A percentile compares a stretch with the other conserved stretches of the same genome.
These are phyloP conservation scores for Drosophila nikananu DNA, from an alignment of 1,140 invertebrate genomes.

Conservation along the genomic window DNA sequence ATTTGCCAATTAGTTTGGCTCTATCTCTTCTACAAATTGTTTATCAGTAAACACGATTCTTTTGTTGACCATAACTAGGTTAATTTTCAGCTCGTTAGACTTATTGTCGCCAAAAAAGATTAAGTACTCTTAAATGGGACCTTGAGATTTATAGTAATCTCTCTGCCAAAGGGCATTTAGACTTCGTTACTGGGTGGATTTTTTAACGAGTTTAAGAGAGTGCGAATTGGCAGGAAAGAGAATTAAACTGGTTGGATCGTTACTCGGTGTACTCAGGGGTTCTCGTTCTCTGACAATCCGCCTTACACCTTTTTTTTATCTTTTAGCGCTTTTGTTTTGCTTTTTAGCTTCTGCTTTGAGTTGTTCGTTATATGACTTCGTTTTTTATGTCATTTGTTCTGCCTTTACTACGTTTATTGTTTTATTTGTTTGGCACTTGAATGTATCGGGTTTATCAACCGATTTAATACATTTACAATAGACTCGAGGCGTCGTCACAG, in stretches of 20 bases:
- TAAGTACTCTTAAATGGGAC: background rate
- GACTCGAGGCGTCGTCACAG: slow-evolving; percentile 1
- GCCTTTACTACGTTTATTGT: slow-evolving; percentile 22
- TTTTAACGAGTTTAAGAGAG: slow-evolving; percentile 6
- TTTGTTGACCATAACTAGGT: slow-evolving; percentile 27
- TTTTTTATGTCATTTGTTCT: slow-evolving; percentile 6
- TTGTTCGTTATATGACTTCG: slow-evolving; percentile 20
- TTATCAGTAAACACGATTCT: slow-evolving; percentile 26
- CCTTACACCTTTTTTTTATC: slow-evolving; percentile 40
- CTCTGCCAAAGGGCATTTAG: slow-evolving; percentile 32
- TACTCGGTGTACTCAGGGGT: slow-evolving; percentile 17
- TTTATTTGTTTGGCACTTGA: slow-evolving; percentile 60
- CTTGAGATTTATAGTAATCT: background rate
- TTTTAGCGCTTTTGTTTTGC: slow-evolving; percentile 73
- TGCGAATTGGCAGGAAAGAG: slow-evolving; percentile 8
- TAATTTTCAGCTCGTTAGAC: slow-evolving; percentile 39
- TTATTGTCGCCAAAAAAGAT: slow-evolving; percentile 24
- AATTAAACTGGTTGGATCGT: slow-evolving; percentile 41
- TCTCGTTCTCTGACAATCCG: slow-evolving; percentile 25
- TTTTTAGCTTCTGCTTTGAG: slow-evolving; percentile 59
- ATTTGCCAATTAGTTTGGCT: slow-evolving; percentile 19
- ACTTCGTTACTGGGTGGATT: slow-evolving; percentile 9
- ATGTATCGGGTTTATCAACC: slow-evolving; percentile 66
- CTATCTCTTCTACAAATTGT: slow-evolving; percentile 25
- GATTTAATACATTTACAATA: slow-evolving; percentile 59